A percentile compares a stretch with the other conserved stretches of the same genome.
These are phyloP conservation scores for Gavialis gangeticus DNA, from an alignment of 2,113 vertebrate species.

Conservation along the genomic window DNA sequence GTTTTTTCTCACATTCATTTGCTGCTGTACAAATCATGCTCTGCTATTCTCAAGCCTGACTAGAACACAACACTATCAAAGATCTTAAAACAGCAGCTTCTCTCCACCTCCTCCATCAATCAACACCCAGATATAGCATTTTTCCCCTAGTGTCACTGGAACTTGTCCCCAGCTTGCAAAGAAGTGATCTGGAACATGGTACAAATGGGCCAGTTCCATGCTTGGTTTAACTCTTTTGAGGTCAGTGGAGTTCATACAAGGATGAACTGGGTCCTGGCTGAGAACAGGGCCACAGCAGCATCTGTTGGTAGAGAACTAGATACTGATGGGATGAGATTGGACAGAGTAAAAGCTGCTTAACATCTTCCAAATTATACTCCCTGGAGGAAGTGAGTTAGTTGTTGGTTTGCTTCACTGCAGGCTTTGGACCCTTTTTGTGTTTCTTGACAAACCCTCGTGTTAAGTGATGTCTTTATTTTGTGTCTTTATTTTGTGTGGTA, in stretches of 20 bases:
- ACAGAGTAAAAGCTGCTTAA: neutral
- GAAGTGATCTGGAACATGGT: neutral
- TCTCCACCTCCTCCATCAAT: neutral
- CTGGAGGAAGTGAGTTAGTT: neutral
- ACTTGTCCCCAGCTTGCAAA: neutral
- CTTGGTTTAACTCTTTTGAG: neutral
- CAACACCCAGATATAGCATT: neutral
- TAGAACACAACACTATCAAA: neutral
- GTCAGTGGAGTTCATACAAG: neutral
- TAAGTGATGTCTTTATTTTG: conserved; percentile 33
- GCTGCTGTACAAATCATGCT: neutral
- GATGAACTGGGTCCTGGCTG: neutral
- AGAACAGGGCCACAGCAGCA: neutral
- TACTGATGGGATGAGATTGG: neutral
- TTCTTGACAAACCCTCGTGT: neutral
- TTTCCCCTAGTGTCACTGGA: neutral
- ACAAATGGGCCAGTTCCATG: neutral
- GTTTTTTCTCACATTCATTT: neutral
- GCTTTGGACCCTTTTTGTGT: neutral
- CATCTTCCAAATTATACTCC: neutral
- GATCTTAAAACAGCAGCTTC: neutral
- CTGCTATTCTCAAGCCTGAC: neutral
- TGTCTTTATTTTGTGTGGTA: conserved; percentile 50
- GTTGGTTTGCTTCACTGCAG: neutral
- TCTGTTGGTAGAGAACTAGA: neutral